Percentiles rank a stretch among this genome's conserved stretches.
Conservation (phyloP, 2,113 vertebrate genomes). For the Gymnorhina tibicen region DNA sequence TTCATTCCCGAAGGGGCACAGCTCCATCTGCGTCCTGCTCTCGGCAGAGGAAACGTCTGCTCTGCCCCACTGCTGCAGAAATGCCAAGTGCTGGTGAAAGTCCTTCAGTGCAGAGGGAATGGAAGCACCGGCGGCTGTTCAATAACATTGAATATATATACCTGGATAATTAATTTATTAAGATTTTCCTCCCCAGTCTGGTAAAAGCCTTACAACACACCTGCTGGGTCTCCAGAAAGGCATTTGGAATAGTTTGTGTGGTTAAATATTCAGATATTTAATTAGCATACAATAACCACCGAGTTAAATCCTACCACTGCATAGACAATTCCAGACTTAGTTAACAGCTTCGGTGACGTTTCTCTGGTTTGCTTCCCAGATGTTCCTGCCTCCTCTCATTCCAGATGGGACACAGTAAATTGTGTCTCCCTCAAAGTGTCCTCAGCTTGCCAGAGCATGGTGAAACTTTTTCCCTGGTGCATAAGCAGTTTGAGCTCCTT, state of each 20-base stretch:
- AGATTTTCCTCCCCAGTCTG: constrained; percentile 23
- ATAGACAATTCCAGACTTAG: constrained; percentile 37
- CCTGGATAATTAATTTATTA: constrained; percentile 65
- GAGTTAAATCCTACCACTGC: constrained; percentile 42
- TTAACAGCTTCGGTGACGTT: neutral
- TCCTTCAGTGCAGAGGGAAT: constrained; percentile 19
- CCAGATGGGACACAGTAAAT: neutral
- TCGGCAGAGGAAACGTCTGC: neutral
- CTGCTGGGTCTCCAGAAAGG: constrained; percentile 38
- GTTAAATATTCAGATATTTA: constrained; percentile 73
- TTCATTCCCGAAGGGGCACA: neutral
- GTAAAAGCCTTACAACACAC: constrained; percentile 26
- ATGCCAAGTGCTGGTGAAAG: neutral
- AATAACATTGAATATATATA: constrained; percentile 36
- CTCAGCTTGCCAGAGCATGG: neutral
- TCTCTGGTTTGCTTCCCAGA: neutral
- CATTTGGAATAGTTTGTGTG: constrained; percentile 55
- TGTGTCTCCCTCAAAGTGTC: neutral
- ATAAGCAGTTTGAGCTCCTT: neutral
- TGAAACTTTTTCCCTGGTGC: neutral
- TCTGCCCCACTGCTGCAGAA: neutral
- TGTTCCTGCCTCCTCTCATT: neutral
- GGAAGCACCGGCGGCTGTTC: neutral
- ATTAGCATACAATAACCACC: constrained; percentile 67
- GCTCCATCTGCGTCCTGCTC: neutral